A percentile compares a stretch with the other conserved stretches of the same genome.
Evolutionary conservation across 2,888 invertebrate species (phyloP).

Genomic region (Scelioninae gen. 2): DNA sequence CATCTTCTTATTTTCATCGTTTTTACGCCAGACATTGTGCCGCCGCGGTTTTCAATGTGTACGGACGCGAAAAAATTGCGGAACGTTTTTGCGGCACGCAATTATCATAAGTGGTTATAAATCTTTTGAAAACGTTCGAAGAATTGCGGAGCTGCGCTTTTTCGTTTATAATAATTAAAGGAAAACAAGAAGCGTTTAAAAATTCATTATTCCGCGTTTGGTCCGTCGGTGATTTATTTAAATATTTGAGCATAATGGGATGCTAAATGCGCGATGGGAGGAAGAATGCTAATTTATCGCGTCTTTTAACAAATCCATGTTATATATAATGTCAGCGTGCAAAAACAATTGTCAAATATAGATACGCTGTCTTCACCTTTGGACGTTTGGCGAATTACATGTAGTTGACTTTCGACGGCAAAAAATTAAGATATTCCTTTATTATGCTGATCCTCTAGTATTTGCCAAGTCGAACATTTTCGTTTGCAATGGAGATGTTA

Average conservation of each 20-base stretch:
- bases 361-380: conserved; percentile 5
- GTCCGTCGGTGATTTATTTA: conserved; percentile 15
- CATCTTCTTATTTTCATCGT: conserved; percentile 33
- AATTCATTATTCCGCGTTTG: conserved; percentile 24
- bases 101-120: conserved; percentile 30
- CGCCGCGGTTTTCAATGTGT: neutral
- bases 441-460: conserved; percentile 13
- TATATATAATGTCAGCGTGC: conserved; percentile 8
- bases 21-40: conserved; percentile 11
- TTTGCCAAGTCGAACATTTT: no score
- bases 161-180: conserved; percentile 9
- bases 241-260: conserved; percentile 14
- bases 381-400: neutral
- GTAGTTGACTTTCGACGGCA: conserved; percentile 15
- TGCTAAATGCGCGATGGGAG: conserved; percentile 2
- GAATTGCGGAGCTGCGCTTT: neutral
- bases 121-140: conserved; percentile 9
- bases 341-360: conserved; percentile 5
- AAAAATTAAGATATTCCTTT: conserved; percentile 16
- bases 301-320: conserved; percentile 5
- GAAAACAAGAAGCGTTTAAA: conserved; percentile 10
- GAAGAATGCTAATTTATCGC: conserved; percentile 17
- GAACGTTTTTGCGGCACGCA: conserved; percentile 16
- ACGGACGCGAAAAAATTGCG: neutral
- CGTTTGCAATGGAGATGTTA: conserved; percentile 6